Percentiles rank a stretch among this genome's conserved stretches.
phyloP scores from a whole-genome alignment of 2,888 invertebrate species.

The Ophion ellenae region DNA sequence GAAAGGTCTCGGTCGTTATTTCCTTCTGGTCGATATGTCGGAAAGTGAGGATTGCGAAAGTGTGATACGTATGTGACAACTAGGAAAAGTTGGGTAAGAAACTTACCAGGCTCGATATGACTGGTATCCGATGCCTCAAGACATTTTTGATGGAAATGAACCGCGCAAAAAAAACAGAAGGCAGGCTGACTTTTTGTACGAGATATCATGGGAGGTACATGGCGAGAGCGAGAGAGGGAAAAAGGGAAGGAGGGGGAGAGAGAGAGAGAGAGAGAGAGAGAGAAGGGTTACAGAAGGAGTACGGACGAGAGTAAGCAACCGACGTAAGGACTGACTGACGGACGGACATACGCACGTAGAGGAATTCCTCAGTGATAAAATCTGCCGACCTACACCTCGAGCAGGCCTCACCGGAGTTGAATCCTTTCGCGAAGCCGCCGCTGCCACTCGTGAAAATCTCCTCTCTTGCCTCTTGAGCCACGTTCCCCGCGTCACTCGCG shows the following conservation, averaged over 20 bases:
- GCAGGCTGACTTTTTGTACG: neutral
- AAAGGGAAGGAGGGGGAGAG: neutral
- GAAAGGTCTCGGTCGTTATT: neutral
- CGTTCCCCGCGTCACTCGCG: conserved; percentile 55
- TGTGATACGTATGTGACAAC: neutral
- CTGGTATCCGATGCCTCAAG: neutral
- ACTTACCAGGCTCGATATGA: neutral
- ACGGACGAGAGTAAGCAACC: conserved; percentile 54
- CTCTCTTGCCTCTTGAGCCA: conserved; percentile 49
- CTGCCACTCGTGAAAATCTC: conserved; percentile 65
- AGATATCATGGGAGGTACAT: neutral
- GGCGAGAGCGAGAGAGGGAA: neutral
- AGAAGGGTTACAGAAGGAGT: conserved; percentile 16
- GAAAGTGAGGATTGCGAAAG: neutral
- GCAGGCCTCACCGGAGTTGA: conserved; percentile 59
- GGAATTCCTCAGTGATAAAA: conserved; percentile 80
- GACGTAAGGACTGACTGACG: conserved; percentile 64
- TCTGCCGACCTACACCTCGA: conserved; percentile 80
- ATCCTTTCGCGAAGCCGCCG: conserved; percentile 67
- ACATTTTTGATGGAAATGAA: neutral
- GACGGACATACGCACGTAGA: conserved; percentile 71
- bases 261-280: conserved; percentile 32
- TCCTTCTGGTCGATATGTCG: neutral
- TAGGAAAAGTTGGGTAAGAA: neutral
- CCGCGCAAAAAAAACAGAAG: neutral